Evolutionary conservation across 2,888 invertebrate species (phyloP).

Genomic region (Salpingus planirostris): DNA sequence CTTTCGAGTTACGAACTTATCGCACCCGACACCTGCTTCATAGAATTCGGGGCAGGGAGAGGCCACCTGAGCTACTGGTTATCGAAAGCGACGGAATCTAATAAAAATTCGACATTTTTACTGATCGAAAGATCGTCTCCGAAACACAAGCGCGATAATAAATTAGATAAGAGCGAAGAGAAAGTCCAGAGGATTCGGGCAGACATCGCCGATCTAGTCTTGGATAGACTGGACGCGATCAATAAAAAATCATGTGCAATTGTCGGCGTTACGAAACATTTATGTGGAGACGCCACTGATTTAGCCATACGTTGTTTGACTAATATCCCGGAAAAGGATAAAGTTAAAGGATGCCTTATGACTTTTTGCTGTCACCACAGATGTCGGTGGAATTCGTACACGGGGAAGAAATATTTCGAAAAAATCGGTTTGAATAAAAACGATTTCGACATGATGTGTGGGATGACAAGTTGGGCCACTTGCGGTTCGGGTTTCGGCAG

Average conservation of each 20-base stretch:
- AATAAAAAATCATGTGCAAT: conserved; percentile 41
- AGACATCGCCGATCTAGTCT: conserved; percentile 70
- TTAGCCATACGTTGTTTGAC: conserved; percentile 62
- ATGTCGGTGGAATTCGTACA: conserved; percentile 62
- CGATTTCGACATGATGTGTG: conserved; percentile 67
- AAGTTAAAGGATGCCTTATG: conserved; percentile 55
- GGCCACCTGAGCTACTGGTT: conserved; percentile 75
- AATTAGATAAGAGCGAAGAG: conserved; percentile 41
- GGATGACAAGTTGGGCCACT: conserved; percentile 85
- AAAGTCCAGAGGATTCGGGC: conserved; percentile 59
- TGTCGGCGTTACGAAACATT: conserved; percentile 78
- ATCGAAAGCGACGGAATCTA: conserved; percentile 48
- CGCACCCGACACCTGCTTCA: conserved; percentile 55
- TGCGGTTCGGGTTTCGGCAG: conserved; percentile 63
- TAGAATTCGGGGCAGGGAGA: conserved; percentile 89
- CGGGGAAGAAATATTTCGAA: conserved; percentile 55
- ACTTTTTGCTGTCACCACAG: conserved; percentile 90
- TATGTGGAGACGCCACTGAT: conserved; percentile 84
- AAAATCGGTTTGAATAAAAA: conserved; percentile 48
- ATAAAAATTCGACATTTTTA: conserved; percentile 49
- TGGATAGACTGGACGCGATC: conserved; percentile 48
- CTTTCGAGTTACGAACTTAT: conserved; percentile 54
- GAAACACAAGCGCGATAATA: conserved; percentile 46
- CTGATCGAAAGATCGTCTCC: conserved; percentile 72
- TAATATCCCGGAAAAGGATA: conserved; percentile 34